Percentiles rank a stretch among this genome's conserved stretches.
These are phyloP conservation scores for Ciconia stormi DNA, from an alignment of 2,113 vertebrate genomes.

Conservation along the genomic window DNA sequence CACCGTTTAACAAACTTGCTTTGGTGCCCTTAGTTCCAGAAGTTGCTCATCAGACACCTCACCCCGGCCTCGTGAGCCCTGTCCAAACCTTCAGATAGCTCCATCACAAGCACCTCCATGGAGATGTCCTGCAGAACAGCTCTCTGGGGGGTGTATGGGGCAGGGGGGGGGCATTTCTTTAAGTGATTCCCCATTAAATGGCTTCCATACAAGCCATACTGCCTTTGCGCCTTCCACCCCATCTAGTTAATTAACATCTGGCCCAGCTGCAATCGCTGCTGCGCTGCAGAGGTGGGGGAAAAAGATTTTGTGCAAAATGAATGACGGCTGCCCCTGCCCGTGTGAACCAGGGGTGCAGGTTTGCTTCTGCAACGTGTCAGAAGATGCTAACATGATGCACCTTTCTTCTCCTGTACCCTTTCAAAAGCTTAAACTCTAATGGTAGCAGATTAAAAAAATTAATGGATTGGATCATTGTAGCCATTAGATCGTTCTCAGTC, in stretches of 20 bases:
- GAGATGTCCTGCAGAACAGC: neutral
- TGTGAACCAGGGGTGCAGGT: neutral
- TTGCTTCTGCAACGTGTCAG: neutral
- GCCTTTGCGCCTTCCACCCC: neutral
- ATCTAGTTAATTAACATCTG: neutral
- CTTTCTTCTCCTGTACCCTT: neutral
- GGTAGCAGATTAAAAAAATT: neutral
- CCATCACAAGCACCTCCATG: neutral
- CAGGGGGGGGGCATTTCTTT: neutral
- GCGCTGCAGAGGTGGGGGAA: neutral
- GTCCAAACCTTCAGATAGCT: neutral
- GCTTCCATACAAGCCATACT: neutral
- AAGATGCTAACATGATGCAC: neutral
- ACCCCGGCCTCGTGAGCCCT: neutral
- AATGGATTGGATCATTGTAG: neutral
- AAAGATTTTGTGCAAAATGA: neutral
- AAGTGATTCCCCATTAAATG: neutral
- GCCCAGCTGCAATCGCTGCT: neutral
- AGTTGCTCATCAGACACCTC: neutral
- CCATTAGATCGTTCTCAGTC: neutral
- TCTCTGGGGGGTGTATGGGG: neutral
- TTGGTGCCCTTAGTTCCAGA: neutral
- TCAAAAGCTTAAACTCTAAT: neutral
- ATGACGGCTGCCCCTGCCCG: accelerated
- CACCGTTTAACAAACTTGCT: neutral